phyloP scores from a whole-genome alignment of 2,888 invertebrate genomes.

The Chrysomela aeneicollis region DNA sequence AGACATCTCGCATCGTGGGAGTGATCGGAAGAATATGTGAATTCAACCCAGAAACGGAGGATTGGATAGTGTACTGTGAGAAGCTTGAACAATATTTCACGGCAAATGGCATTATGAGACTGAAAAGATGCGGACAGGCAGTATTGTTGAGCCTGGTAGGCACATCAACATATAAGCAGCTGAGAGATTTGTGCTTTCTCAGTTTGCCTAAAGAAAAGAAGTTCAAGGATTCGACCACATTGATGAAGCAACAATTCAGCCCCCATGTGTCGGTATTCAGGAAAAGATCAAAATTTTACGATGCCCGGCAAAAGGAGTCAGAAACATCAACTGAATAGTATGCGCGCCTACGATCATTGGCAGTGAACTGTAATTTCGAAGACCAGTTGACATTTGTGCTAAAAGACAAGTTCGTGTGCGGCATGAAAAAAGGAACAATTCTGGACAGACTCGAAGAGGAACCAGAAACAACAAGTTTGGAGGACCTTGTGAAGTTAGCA shows the following conservation, averaged over 20 bases:
- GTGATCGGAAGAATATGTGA: no score
- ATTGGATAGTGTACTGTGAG: slow-evolving; percentile 28
- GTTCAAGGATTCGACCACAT: slow-evolving; percentile 34
- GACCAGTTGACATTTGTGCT: slow-evolving; percentile 26
- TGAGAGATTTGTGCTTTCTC: slow-evolving; percentile 41
- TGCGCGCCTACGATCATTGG: slow-evolving; percentile 37
- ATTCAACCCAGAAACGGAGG: slow-evolving; percentile 17
- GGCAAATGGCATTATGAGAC: slow-evolving; percentile 22
- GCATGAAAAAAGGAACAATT: slow-evolving; percentile 28
- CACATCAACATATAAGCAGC: slow-evolving; percentile 29
- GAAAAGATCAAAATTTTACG: slow-evolving; percentile 40
- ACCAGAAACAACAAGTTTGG: background rate
- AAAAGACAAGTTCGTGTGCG: slow-evolving; percentile 38
- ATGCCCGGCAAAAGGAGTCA: slow-evolving; percentile 34
- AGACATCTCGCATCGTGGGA: no score
- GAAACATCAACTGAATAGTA: slow-evolving; percentile 39
- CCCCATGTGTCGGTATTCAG: slow-evolving; percentile 34
- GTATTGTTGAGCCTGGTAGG: slow-evolving; percentile 40
- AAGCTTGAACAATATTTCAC: slow-evolving; percentile 27
- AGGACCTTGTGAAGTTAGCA: no score
- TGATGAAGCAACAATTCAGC: slow-evolving; percentile 33
- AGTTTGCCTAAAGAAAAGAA: slow-evolving; percentile 39
- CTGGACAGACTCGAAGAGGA: slow-evolving; percentile 38
- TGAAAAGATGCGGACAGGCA: slow-evolving; percentile 25
- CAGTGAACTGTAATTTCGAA: slow-evolving; percentile 43